phyloP scores from a whole-genome alignment of 2,888 invertebrate species.

The Globia sparganii region DNA sequence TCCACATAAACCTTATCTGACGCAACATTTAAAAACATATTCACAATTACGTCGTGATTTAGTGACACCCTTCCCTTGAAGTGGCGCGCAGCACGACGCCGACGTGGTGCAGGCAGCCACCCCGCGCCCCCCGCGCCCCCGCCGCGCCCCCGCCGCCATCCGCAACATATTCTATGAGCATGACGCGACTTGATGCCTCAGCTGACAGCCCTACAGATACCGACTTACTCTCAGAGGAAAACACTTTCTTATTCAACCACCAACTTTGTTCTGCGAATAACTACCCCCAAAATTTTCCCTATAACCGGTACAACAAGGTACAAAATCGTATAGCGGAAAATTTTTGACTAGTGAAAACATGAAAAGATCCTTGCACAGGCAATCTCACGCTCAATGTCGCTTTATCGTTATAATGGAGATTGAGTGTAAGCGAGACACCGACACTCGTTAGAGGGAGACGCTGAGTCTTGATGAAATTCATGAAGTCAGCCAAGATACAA shows the following conservation, averaged over 20 bases:
- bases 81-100: constrained; percentile 14
- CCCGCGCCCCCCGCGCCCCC: background rate
- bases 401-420: constrained; percentile 88
- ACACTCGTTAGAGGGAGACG: constrained; percentile 66
- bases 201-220: constrained; percentile 78
- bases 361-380: constrained; percentile 73
- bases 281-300: constrained; percentile 37
- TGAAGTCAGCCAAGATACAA: constrained; percentile 78
- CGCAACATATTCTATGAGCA: constrained; percentile 65
- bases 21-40: constrained; percentile 56
- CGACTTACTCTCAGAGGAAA: constrained; percentile 79
- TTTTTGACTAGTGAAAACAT: constrained; percentile 58
- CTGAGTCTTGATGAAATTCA: constrained; percentile 80
- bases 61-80: constrained; percentile 35
- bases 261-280: constrained; percentile 55
- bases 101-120: background rate
- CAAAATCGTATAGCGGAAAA: constrained; percentile 58
- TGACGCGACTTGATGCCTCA: constrained; percentile 71
- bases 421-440: constrained; percentile 75
- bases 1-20: constrained; percentile 50
- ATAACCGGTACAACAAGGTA: constrained; percentile 48
- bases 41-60: constrained; percentile 58
- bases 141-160: background rate
- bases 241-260: constrained; percentile 79
- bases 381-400: constrained; percentile 88